Evolutionary conservation across 2,888 invertebrate genomes (phyloP).

Genomic region (Ischnura elegans): DNA sequence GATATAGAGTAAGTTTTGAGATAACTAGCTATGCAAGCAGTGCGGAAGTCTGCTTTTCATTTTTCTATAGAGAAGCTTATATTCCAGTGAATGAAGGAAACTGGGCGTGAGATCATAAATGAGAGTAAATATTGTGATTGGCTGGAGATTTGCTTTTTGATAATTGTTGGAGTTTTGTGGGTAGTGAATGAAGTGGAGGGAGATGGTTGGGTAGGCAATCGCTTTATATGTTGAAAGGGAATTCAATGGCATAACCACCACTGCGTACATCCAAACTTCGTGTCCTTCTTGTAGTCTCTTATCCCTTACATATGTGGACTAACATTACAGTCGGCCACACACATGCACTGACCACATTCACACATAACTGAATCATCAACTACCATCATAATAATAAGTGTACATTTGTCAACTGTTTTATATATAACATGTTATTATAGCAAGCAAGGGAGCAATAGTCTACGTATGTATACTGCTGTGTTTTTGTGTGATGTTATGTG

Average conservation of each 20-base stretch:
- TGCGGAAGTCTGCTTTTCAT: constrained; percentile 2
- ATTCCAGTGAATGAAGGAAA: constrained; percentile 26
- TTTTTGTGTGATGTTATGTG: constrained; percentile 64
- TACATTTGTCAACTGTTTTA: constrained; percentile 63
- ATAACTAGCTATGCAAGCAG: neutral
- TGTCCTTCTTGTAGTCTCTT: constrained; percentile 59
- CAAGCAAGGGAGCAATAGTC: constrained; percentile 64
- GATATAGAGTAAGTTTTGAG: neutral
- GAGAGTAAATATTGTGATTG: constrained; percentile 44
- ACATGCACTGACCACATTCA: constrained; percentile 62
- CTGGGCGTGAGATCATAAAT: neutral
- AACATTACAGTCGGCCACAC: constrained; percentile 41
- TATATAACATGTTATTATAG: constrained; percentile 65
- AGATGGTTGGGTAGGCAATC: constrained; percentile 63
- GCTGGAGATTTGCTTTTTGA: constrained; percentile 16
- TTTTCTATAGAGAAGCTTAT: neutral
- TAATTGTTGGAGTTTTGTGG: constrained; percentile 15
- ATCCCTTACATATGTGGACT: constrained; percentile 57
- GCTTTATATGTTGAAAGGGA: constrained; percentile 58
- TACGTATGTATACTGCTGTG: constrained; percentile 57
- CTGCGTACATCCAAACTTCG: constrained; percentile 60
- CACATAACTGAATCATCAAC: constrained; percentile 63
- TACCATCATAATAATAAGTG: constrained; percentile 62
- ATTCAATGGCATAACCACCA: constrained; percentile 64
- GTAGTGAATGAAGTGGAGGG: constrained; percentile 39